Evolutionary conservation across 2,888 invertebrate genomes (phyloP).

Genomic region (Ormyrus nitidulus): DNA sequence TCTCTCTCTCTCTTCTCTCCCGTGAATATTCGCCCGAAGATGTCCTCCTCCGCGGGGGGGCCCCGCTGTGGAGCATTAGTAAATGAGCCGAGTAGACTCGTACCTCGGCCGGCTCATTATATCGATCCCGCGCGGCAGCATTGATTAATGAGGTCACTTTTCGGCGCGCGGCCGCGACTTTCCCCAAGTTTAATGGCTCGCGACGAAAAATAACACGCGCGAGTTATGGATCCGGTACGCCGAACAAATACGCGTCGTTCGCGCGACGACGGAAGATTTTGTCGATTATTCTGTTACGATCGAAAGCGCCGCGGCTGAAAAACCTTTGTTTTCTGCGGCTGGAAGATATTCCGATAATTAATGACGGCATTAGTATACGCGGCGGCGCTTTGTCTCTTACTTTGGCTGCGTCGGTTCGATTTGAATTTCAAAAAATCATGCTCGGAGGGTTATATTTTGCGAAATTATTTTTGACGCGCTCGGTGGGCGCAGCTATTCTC

Average conservation of each 20-base stretch:
- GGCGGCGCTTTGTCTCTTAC: no score
- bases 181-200: no score
- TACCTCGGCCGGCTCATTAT: neutral
- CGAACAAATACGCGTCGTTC: neutral
- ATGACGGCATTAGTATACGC: no score
- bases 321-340: constrained; percentile 8
- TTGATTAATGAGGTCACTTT: constrained; percentile 25
- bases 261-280: neutral
- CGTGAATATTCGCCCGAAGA: constrained; percentile 11
- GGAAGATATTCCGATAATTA: no score
- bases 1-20: neutral
- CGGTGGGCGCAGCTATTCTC: no score
- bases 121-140: neutral
- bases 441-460: no score
- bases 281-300: neutral
- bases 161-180: neutral
- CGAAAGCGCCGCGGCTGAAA: constrained; percentile 2
- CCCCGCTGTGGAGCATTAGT: constrained; percentile 6
- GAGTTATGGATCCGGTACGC: constrained; percentile 25
- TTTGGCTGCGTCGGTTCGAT: no score
- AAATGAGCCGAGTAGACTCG: neutral
- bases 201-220: constrained; percentile 10
- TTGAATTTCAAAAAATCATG: no score
- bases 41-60: neutral
- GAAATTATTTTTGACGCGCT: no score